These are phyloP conservation scores for Iphiclides podalirius DNA, from an alignment of 2,888 invertebrate genomes.

Conservation along the genomic window DNA sequence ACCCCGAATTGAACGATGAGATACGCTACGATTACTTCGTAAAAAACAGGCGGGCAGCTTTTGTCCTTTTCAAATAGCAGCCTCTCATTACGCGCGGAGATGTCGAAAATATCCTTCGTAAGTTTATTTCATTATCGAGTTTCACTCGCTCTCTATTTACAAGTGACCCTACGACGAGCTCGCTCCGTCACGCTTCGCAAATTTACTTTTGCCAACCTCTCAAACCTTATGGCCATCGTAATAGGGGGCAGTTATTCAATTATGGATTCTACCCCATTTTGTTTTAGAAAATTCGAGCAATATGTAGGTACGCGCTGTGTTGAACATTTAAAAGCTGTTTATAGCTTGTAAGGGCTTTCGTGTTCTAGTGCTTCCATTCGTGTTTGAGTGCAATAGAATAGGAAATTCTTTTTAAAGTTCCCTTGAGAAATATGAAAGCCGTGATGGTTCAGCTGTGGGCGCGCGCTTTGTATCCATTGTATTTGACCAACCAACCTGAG, in stretches of 20 bases:
- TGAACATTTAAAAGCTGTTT: slow-evolving; percentile 33
- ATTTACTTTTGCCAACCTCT: slow-evolving; percentile 12
- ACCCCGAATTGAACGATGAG: too few relatives aligned
- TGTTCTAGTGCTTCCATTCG: slow-evolving; percentile 1
- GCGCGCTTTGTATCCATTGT: too few relatives aligned
- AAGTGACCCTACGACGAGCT: slow-evolving; percentile 29
- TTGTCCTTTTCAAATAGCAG: slow-evolving; percentile 20
- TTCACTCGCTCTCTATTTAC: slow-evolving; percentile 30
- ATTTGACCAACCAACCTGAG: too few relatives aligned
- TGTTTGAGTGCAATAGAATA: too few relatives aligned
- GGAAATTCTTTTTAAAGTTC: too few relatives aligned
- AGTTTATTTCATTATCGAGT: slow-evolving; percentile 35
- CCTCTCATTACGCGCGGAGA: slow-evolving; percentile 15
- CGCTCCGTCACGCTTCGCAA: slow-evolving; percentile 20
- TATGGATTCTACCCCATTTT: not conserved
- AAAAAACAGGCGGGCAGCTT: too few relatives aligned
- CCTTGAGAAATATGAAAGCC: too few relatives aligned
- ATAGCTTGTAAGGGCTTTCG: slow-evolving; percentile 18
- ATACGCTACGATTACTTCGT: too few relatives aligned
- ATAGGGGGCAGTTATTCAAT: slow-evolving; percentile 10
- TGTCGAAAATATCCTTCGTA: slow-evolving; percentile 19
- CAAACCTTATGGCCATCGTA: slow-evolving; percentile 8
- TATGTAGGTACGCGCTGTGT: slow-evolving; percentile 27
- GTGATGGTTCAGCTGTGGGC: too few relatives aligned
- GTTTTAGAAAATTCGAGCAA: slow-evolving; percentile 9